Percentiles rank a stretch among this genome's conserved stretches.
Evolutionary conservation across 2,888 invertebrate species (phyloP).

Genomic region (Callyntrura sp.): DNA sequence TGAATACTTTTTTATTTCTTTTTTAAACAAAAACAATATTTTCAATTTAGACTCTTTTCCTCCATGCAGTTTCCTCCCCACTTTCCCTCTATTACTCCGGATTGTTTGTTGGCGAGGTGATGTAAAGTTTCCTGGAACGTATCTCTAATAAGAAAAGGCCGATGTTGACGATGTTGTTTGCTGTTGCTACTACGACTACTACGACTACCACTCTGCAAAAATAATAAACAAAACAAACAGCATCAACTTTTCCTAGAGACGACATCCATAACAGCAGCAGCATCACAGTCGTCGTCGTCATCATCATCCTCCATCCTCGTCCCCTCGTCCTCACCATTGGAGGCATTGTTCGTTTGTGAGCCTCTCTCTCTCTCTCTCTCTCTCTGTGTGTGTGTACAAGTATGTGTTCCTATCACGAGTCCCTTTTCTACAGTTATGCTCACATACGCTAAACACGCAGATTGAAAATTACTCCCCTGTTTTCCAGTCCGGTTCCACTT

Average conservation of each 20-base stretch:
- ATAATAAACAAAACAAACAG: no score
- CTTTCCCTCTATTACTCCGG: background rate
- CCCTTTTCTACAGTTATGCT: background rate
- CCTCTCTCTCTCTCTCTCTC: background rate
- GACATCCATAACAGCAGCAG: no score
- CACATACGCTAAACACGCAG: background rate
- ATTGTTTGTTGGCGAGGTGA: background rate
- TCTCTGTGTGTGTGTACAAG: background rate
- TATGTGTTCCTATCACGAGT: background rate
- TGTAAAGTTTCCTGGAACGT: background rate
- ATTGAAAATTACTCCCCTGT: conserved; percentile 29
- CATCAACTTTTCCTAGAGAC: no score
- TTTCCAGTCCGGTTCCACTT: conserved; percentile 53
- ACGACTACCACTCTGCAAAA: no score
- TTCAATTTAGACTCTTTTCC: background rate
- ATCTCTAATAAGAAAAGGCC: background rate
- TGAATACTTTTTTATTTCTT: conserved; percentile 20
- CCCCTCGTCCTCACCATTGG: no score
- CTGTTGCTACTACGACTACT: no score
- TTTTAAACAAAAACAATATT: conserved; percentile 24
- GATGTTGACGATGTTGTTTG: background rate
- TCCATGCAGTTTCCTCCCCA: background rate
- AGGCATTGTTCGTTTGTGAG: background rate
- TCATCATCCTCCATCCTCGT: no score
- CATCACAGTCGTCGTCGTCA: no score